Evolutionary conservation across 2,113 vertebrate species (phyloP).

Genomic region (Diglossa brunneiventris): DNA sequence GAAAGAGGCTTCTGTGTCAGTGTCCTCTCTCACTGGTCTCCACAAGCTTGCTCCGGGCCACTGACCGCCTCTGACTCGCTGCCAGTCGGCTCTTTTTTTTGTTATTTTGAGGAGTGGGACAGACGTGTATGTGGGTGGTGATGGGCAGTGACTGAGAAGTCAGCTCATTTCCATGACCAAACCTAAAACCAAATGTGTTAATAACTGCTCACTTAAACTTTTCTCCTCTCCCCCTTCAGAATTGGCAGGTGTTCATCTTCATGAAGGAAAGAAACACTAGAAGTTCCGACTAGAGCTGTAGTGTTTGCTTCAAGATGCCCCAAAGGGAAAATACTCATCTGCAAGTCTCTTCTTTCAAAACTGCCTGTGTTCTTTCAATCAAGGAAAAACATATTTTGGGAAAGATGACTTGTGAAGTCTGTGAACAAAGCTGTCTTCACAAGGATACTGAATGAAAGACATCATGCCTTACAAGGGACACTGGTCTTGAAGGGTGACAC

Average conservation of each 20-base stretch:
- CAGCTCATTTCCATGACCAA: neutral
- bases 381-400: neutral
- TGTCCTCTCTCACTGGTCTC: neutral
- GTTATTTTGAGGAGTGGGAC: too few relatives aligned
- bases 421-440: neutral
- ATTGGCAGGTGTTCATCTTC: neutral
- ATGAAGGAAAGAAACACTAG: neutral
- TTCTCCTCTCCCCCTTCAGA: neutral
- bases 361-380: neutral
- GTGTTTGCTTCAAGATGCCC: constrained; percentile 23
- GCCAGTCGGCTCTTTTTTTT: neutral
- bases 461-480: constrained; percentile 42
- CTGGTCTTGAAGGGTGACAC: constrained; percentile 19
- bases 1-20: neutral
- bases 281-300: neutral
- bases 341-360: neutral
- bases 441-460: neutral
- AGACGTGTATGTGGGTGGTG: neutral
- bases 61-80: neutral
- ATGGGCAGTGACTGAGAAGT: neutral
- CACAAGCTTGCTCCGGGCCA: neutral
- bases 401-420: constrained; percentile 44
- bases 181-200: neutral
- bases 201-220: neutral
- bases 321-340: neutral